These are phyloP conservation scores for Egretta garzetta DNA, from an alignment of 2,113 vertebrate species.

Conservation along the genomic window DNA sequence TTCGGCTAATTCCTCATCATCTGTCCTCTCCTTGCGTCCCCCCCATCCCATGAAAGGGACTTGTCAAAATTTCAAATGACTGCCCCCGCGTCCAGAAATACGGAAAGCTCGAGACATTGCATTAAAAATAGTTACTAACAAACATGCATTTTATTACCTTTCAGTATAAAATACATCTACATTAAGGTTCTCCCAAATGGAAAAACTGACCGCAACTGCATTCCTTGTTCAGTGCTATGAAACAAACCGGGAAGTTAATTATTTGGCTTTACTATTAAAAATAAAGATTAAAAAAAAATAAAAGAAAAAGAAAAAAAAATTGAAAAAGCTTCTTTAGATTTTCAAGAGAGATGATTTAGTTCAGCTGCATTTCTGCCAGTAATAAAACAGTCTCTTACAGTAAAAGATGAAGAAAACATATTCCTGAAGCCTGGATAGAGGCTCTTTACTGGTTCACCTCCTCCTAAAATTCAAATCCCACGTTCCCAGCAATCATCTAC, in stretches of 20 bases:
- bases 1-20: constrained; percentile 42
- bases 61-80: constrained; percentile 58
- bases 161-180: constrained; percentile 72
- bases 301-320: accelerated
- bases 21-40: not conserved
- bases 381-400: constrained; percentile 48
- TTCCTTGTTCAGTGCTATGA: constrained; percentile 48
- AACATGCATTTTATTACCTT: constrained; percentile 77
- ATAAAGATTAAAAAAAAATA: not conserved
- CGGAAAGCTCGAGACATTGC: constrained; percentile 49
- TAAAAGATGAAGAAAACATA: constrained; percentile 36
- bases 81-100: constrained; percentile 44
- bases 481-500: constrained; percentile 64
- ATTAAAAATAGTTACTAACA: constrained; percentile 75
- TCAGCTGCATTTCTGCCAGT: constrained; percentile 32
- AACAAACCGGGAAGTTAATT: constrained; percentile 9
- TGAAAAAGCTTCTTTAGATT: constrained; percentile 47
- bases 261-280: constrained; percentile 27
- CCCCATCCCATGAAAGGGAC: constrained; percentile 54
- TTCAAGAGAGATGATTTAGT: constrained; percentile 51
- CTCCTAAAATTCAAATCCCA: constrained; percentile 72
- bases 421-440: constrained; percentile 56
- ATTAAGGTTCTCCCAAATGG: constrained; percentile 66
- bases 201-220: constrained; percentile 65
- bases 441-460: constrained; percentile 64